phyloP scores from a whole-genome alignment of 2,113 vertebrate species.

The Prolemur simus region DNA sequence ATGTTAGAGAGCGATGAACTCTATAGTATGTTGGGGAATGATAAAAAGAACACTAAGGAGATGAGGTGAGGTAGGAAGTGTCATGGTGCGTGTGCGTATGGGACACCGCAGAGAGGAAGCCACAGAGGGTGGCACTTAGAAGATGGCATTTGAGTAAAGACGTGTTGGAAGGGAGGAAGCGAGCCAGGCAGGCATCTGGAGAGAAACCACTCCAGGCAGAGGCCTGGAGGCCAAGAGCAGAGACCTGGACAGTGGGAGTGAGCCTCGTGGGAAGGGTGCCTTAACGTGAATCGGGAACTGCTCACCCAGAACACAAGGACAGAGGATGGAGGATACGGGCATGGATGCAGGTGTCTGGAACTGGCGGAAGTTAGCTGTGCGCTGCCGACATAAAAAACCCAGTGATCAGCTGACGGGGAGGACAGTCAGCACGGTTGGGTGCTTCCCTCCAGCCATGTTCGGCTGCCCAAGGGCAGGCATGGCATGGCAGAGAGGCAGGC shows the following conservation, averaged over 20 bases:
- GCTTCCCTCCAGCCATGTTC: background rate
- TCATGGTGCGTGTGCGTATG: fast-evolving
- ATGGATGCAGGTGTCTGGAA: background rate
- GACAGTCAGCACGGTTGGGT: fast-evolving
- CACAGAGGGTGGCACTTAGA: background rate
- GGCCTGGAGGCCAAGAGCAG: background rate
- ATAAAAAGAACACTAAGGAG: background rate
- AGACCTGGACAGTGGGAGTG: background rate
- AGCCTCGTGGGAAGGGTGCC: background rate
- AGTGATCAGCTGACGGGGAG: background rate
- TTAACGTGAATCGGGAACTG: background rate
- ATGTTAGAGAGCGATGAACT: background rate
- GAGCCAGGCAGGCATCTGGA: background rate
- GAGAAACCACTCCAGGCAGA: background rate
- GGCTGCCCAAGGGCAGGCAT: fast-evolving
- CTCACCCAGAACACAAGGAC: background rate
- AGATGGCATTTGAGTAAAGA: background rate
- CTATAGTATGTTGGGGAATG: background rate
- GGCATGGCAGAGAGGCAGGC: background rate
- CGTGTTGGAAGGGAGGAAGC: background rate
- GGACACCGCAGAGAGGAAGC: background rate
- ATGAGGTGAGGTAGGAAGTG: background rate
- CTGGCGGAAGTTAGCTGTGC: background rate
- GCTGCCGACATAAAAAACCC: background rate
- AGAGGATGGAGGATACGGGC: background rate